Evolutionary conservation across 2,797 vertebrate species (phyloP).

Genomic region (Acanthurus leucopareius): DNA sequence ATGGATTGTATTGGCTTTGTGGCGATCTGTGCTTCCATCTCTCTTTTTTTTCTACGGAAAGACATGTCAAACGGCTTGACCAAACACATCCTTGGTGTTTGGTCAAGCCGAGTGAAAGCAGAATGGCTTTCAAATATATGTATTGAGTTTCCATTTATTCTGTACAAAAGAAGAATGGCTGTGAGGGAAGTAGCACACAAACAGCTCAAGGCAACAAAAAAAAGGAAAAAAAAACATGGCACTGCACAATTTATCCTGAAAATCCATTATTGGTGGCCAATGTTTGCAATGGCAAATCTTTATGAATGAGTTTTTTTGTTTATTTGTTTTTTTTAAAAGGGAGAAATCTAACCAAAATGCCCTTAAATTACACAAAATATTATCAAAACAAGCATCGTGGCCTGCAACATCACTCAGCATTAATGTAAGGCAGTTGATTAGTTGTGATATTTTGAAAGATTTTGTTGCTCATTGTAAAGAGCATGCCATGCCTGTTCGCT

Average conservation of each 20-base stretch:
- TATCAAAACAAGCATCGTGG: conserved; percentile 18
- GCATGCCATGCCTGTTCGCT: conserved; percentile 9
- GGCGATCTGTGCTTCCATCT: conserved; percentile 49
- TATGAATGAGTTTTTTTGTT: neutral
- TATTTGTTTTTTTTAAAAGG: neutral
- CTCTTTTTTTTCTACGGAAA: conserved; percentile 43
- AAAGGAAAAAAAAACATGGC: neutral
- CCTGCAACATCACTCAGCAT: conserved; percentile 28
- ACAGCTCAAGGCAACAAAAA: conserved; percentile 22
- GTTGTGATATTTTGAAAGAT: conserved; percentile 55
- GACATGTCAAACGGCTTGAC: conserved; percentile 35
- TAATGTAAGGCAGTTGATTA: conserved; percentile 47
- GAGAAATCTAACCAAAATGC: neutral
- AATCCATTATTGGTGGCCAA: conserved; percentile 4
- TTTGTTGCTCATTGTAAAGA: conserved; percentile 45
- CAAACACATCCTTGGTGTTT: conserved; percentile 43
- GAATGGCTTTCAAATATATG: conserved; percentile 48
- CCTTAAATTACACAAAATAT: conserved; percentile 4
- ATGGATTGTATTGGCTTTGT: conserved; percentile 81
- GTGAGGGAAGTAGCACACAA: conserved; percentile 24
- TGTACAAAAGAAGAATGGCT: conserved; percentile 30
- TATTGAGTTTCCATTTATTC: conserved; percentile 48
- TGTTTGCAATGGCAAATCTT: neutral
- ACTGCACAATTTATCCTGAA: conserved; percentile 2
- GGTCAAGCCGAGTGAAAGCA: conserved; percentile 43